These are phyloP conservation scores for Arbacia lixula DNA, from an alignment of 53 echinoderm and acorn worm genomes.

Conservation along the genomic window DNA sequence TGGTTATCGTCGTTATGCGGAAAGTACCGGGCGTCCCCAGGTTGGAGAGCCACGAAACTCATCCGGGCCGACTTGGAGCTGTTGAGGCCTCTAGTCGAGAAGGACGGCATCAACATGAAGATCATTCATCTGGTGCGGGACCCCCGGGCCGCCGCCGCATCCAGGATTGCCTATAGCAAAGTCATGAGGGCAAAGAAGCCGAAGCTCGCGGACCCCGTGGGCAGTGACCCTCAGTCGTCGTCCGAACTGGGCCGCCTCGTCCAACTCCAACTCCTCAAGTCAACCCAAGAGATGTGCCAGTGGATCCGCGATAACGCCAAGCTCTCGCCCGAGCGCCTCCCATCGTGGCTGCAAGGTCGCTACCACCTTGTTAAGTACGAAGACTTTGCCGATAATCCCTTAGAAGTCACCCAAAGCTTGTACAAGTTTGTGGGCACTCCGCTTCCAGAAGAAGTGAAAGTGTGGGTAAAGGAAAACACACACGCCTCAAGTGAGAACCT, in stretches of 20 bases:
- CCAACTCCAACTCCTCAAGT: not conserved
- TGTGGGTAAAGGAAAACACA: conserved; percentile 72
- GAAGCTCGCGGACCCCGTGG: not conserved
- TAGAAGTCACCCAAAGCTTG: conserved; percentile 62
- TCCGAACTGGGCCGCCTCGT: not conserved
- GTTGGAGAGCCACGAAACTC: conserved; percentile 63
- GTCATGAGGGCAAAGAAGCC: not conserved
- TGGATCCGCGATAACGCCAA: conserved; percentile 71
- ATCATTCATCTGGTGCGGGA: conserved; percentile 79
- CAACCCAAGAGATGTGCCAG: conserved; percentile 39
- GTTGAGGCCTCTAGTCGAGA: conserved; percentile 54
- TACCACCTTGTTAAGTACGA: conserved; percentile 82
- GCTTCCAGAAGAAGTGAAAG: conserved; percentile 30
- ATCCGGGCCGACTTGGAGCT: conserved; percentile 68
- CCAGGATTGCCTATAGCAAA: conserved; percentile 46
- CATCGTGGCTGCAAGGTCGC: conserved; percentile 65
- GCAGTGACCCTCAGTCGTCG: not conserved
- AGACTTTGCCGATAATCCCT: conserved; percentile 67
- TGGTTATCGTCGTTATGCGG: conserved; percentile 24
- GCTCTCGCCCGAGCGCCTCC: conserved; percentile 41
- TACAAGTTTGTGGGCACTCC: conserved; percentile 69
- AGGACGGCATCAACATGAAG: conserved; percentile 68
- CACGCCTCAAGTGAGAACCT: conserved; percentile 2
- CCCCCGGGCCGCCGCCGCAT: conserved; percentile 74
- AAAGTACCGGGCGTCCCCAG: not conserved